These are phyloP conservation scores for Altica lythri DNA, from an alignment of 2,888 invertebrate genomes.

Conservation along the genomic window DNA sequence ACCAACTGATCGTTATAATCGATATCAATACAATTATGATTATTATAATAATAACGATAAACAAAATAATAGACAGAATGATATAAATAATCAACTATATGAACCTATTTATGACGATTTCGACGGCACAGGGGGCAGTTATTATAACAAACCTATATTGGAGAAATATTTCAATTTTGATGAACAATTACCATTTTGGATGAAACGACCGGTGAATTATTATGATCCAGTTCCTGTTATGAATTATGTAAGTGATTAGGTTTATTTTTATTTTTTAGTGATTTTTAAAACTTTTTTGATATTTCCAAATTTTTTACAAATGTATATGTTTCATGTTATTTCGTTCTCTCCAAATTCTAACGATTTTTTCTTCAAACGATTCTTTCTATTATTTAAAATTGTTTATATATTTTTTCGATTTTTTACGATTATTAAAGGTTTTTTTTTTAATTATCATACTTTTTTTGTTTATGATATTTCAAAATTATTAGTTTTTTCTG, in stretches of 20 bases:
- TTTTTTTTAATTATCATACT: too few relatives aligned
- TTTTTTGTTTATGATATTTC: too few relatives aligned
- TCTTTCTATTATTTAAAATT: too few relatives aligned
- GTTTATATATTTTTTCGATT: too few relatives aligned
- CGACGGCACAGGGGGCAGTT: conserved; percentile 25
- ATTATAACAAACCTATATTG: conserved; percentile 49
- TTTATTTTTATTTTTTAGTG: too few relatives aligned
- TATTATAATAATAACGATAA: conserved; percentile 23
- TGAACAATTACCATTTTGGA: conserved; percentile 83
- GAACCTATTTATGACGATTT: conserved; percentile 26
- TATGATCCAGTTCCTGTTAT: conserved; percentile 70
- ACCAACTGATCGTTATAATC: conserved; percentile 28
- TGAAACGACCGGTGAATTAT: conserved; percentile 65
- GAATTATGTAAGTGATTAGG: conserved; percentile 74
- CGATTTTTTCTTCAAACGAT: too few relatives aligned
- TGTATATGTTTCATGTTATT: too few relatives aligned
- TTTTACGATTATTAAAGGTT: too few relatives aligned
- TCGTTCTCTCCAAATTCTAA: too few relatives aligned
- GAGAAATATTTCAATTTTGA: conserved; percentile 80
- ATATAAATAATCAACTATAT: conserved; percentile 25
- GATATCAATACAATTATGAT: conserved; percentile 26
- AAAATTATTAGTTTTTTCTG: too few relatives aligned
- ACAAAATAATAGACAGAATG: conserved; percentile 26
- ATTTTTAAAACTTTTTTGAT: too few relatives aligned
- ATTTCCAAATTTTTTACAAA: background rate